Base-by-base conservation (phyloP, 2,888 invertebrate species). In the Lottia scabra region DNA sequence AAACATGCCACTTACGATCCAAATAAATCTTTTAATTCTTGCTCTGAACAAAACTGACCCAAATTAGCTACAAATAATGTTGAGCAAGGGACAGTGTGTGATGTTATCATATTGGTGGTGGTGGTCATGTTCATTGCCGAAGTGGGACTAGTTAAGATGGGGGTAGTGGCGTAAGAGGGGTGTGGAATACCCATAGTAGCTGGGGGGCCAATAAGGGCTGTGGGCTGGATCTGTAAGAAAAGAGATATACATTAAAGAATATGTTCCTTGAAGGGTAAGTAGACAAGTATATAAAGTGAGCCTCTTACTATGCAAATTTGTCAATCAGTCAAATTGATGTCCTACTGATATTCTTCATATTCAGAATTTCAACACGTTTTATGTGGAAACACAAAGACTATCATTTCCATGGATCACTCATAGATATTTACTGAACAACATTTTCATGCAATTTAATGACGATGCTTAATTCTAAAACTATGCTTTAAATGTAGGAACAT, bases 31-130 rank as follows among this genome's bases (percentile, higher is more conserved):
- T 98, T 98, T 84, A 99, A 94, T 91, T 99, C 98, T 90, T 98
- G 98, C 91, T 99, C 99, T 83, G 96, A 97, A 87, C 98, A 97
- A 91, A 96, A 97, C 91, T 96, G 96, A 83, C 98, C 98, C 89
- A 99, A 93, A 92, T 99, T 99, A 88, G 98, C 98, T 89, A 99
- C 98, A 92, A 99, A 99, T 83, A 99, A 94, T 83, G 99, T 99
- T 86, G 97, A 97, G 92, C 97, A 98, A 84, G 97, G 97, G 48
- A 84, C 78, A 77, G 84, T 83, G 92, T 85, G 93, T 84, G 93
- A 93, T 80, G 93, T 93, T 80, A 94, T 76, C 63, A 78, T 23
- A 15, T 46, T 48, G 44, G 73, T 45, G 19, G 77, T 67, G 23
- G 78, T 67, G 65, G 78, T 68, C 13, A 77, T 78, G 72, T 73